Conservation (phyloP, 1,140 invertebrate species). For the Panulirus ornatus region DNA sequence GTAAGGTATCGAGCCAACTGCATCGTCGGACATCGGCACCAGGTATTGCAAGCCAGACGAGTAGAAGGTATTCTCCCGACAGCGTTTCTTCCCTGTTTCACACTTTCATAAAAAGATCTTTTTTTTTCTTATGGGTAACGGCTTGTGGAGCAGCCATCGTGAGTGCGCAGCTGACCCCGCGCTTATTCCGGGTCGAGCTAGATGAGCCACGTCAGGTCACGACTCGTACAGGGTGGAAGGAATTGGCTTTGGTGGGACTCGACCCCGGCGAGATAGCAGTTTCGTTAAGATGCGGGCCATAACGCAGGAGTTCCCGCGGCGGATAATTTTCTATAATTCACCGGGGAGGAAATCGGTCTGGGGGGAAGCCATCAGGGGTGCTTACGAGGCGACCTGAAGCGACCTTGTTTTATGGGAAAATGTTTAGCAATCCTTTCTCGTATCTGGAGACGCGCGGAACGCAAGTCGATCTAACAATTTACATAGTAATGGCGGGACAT, state of each 20-base stretch:
- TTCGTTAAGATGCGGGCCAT: background rate
- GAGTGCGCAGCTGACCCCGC: background rate
- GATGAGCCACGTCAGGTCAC: background rate
- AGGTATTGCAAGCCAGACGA: too few relatives aligned
- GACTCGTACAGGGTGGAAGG: background rate
- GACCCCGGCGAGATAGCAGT: background rate
- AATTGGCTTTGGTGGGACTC: background rate
- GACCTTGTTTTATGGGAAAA: slow-evolving; percentile 33
- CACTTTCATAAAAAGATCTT: too few relatives aligned
- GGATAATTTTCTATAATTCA: slow-evolving; percentile 18
- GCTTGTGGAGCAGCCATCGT: too few relatives aligned
- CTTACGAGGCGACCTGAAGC: slow-evolving; percentile 3
- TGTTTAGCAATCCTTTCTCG: slow-evolving; percentile 28
- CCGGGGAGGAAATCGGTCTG: background rate
- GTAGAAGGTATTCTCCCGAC: too few relatives aligned
- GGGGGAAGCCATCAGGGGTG: background rate
- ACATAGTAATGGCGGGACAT: slow-evolving; percentile 69
- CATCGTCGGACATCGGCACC: too few relatives aligned
- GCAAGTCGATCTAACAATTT: slow-evolving; percentile 73
- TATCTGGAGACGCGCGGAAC: slow-evolving; percentile 43
- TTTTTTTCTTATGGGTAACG: too few relatives aligned
- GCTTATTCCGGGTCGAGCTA: background rate
- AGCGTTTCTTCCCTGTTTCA: too few relatives aligned
- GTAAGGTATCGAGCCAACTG: background rate
- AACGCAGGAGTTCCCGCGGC: background rate